Evolutionary conservation across 2,888 invertebrate genomes (phyloP).

Genomic region (Phortica okadai): DNA sequence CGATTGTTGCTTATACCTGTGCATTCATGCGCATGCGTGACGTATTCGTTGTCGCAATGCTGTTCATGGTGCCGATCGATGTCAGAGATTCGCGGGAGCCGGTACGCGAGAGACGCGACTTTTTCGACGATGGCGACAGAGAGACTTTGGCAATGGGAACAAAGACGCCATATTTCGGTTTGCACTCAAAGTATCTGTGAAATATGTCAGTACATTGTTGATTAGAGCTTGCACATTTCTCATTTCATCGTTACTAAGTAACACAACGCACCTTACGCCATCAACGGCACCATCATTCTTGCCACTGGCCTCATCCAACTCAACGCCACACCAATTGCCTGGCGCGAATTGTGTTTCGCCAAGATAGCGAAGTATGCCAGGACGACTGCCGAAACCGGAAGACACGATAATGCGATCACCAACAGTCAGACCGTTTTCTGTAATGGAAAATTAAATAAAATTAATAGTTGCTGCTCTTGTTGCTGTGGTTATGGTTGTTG

Average conservation of each 20-base stretch:
- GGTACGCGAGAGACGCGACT: conserved; percentile 82
- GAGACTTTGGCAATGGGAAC: conserved; percentile 94
- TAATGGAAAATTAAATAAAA: conserved; percentile 12
- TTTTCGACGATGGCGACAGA: conserved; percentile 86
- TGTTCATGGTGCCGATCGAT: conserved; percentile 81
- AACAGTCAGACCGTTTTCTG: conserved; percentile 82
- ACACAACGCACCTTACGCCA: conserved; percentile 84
- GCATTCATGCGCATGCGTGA: conserved; percentile 76
- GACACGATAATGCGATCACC: conserved; percentile 95
- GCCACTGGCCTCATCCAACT: conserved; percentile 93
- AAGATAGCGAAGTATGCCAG: conserved; percentile 89
- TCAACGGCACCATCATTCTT: conserved; percentile 97
- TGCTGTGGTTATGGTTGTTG: neutral
- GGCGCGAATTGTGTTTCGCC: conserved; percentile 93
- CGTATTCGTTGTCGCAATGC: conserved; percentile 78
- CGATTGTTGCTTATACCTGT: conserved; percentile 67
- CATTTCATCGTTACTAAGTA: neutral
- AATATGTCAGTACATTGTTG: conserved; percentile 40
- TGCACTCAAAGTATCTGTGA: conserved; percentile 94
- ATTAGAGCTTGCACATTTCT: conserved; percentile 6
- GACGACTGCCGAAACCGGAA: conserved; percentile 90
- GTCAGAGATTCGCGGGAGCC: conserved; percentile 92
- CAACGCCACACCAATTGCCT: conserved; percentile 97
- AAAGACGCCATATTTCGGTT: conserved; percentile 93
- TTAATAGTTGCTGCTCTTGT: neutral